Conservation (phyloP, 2,888 invertebrate genomes). For the Endomychus coccineus region DNA sequence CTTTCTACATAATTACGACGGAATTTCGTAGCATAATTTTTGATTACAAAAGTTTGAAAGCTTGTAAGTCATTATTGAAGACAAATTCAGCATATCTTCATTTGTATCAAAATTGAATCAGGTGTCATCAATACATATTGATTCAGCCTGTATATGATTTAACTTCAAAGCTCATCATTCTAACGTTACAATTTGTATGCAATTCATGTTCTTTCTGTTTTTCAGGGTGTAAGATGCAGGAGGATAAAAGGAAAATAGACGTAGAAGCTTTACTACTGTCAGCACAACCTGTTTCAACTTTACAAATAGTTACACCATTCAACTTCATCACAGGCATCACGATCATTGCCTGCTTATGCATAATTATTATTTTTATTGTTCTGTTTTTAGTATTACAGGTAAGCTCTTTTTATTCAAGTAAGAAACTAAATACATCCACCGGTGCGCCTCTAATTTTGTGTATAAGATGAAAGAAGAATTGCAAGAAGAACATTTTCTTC, state of each 20-base stretch:
- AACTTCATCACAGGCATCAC: slow-evolving; percentile 61
- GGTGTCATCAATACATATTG: too few species aligned
- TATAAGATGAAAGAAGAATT: too few species aligned
- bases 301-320: slow-evolving; percentile 47
- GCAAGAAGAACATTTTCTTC: too few species aligned
- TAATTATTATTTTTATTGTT: slow-evolving; percentile 61
- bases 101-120: too few species aligned
- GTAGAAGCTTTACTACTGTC: slow-evolving; percentile 41
- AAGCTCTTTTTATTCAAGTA: too few species aligned
- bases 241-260: slow-evolving; percentile 42
- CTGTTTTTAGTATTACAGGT: slow-evolving; percentile 71
- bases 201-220: slow-evolving; percentile 12
- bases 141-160: too few species aligned
- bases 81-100: too few species aligned
- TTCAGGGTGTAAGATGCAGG: slow-evolving; percentile 42
- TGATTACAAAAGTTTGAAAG: too few species aligned
- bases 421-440: slow-evolving; percentile 1
- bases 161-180: background rate
- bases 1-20: too few species aligned
- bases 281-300: slow-evolving; percentile 40
- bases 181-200: background rate
- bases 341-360: slow-evolving; percentile 59
- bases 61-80: too few species aligned
- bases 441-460: too few species aligned
- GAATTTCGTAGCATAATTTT: too few species aligned